Conservation (phyloP, 1,140 invertebrate genomes). For the Metaphire vulgaris region DNA sequence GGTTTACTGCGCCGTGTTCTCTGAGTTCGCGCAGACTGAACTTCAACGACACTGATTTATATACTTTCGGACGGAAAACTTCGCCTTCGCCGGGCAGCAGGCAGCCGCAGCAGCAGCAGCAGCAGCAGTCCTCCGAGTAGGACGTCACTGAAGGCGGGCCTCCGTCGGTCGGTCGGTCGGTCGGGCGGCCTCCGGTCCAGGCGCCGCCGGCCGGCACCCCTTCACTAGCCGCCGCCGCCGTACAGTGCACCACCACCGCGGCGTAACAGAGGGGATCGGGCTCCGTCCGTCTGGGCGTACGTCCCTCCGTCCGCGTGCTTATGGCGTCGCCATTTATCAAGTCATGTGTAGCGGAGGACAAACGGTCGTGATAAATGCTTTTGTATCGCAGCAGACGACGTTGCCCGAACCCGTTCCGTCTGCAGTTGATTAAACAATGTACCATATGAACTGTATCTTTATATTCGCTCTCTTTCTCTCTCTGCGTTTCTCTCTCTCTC, state of each 20-base stretch:
- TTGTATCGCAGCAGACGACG: neutral
- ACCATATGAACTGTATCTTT: neutral
- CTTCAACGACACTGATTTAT: neutral
- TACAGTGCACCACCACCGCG: neutral
- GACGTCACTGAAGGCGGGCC: neutral
- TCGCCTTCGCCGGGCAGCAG: neutral
- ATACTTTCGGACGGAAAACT: neutral
- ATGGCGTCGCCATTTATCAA: neutral
- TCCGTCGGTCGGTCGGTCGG: neutral
- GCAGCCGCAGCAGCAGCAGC: neutral
- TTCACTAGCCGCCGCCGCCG: too few relatives aligned
- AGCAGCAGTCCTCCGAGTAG: neutral
- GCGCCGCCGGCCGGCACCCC: too few relatives aligned
- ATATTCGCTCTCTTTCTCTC: too few relatives aligned
- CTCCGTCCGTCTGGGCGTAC: too few relatives aligned
- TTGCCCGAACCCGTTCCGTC: neutral
- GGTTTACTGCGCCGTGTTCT: too few relatives aligned
- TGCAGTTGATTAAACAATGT: conserved; percentile 3
- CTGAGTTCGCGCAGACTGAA: neutral
- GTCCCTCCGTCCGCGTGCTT: too few relatives aligned
- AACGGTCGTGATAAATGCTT: neutral
- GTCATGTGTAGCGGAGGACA: neutral
- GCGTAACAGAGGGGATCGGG: too few relatives aligned
- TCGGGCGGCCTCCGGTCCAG: neutral
- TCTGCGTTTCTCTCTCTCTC: too few relatives aligned